These are phyloP conservation scores for Himalopsyche japonica DNA, from an alignment of 2,888 invertebrate species.

Conservation along the genomic window DNA sequence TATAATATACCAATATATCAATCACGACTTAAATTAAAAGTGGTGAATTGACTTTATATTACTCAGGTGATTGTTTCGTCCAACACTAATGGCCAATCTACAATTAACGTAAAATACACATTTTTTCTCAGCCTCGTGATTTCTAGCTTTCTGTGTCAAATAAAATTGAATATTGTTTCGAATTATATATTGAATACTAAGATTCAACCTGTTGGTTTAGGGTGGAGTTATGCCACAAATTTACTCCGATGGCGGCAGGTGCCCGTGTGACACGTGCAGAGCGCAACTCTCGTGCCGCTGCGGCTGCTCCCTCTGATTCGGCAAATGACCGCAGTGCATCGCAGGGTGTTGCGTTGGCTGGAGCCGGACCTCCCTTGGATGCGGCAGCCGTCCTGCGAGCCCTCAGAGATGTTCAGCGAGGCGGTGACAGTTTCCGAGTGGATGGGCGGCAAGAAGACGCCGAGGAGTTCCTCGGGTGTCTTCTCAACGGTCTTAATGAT, in stretches of 20 bases:
- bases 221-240: conserved; percentile 79
- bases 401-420: conserved; percentile 66
- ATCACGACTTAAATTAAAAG: too few species aligned
- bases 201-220: conserved; percentile 48
- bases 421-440: conserved; percentile 66
- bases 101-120: too few species aligned
- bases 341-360: conserved; percentile 56
- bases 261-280: conserved; percentile 54
- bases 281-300: conserved; percentile 49
- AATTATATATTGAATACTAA: background rate
- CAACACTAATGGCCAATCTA: too few species aligned
- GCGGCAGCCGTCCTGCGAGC: conserved; percentile 84
- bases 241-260: conserved; percentile 67
- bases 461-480: conserved; percentile 92
- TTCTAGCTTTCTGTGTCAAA: too few species aligned
- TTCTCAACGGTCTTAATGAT: conserved; percentile 93
- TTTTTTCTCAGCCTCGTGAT: too few species aligned
- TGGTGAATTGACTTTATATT: too few species aligned
- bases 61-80: too few species aligned
- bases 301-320: conserved; percentile 44
- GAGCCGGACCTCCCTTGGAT: conserved; percentile 82
- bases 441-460: conserved; percentile 96
- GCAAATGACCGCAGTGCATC: conserved; percentile 46
- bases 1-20: too few species aligned
- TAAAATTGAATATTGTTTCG: too few species aligned